Evolutionary conservation across 2,797 vertebrate genomes (phyloP).

Genomic region (Decapterus maruadsi): DNA sequence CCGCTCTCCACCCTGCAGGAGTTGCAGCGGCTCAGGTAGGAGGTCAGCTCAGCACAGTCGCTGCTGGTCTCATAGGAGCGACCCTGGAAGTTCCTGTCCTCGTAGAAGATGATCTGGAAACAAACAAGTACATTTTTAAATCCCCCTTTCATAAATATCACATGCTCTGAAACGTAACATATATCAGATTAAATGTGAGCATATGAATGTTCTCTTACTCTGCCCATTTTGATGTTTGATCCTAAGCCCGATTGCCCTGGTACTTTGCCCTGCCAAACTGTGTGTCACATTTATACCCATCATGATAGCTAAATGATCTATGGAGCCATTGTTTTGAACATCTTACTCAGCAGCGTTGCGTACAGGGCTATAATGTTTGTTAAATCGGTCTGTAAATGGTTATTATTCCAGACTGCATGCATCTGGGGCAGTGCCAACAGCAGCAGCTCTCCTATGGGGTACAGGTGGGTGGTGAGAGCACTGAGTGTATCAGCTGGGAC

Average conservation of each 20-base stretch:
- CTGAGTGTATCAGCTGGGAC: slow-evolving; percentile 31
- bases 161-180: slow-evolving; percentile 1
- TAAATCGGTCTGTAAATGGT: slow-evolving; percentile 77
- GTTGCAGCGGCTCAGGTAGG: slow-evolving; percentile 78
- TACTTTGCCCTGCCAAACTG: slow-evolving; percentile 35
- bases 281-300: slow-evolving; percentile 77
- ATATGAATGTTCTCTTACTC: slow-evolving; percentile 61
- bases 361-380: slow-evolving; percentile 74
- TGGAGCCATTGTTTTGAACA: slow-evolving; percentile 76
- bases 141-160: not conserved
- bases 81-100: slow-evolving; percentile 83
- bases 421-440: slow-evolving; percentile 73
- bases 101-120: slow-evolving; percentile 80
- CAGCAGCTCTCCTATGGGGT: slow-evolving; percentile 45
- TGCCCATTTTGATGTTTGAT: slow-evolving; percentile 72
- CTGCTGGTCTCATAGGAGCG: slow-evolving; percentile 78
- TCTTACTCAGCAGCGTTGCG: slow-evolving; percentile 79
- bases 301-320: slow-evolving; percentile 76
- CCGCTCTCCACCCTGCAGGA: slow-evolving; percentile 82
- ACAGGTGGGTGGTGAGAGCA: slow-evolving; percentile 53
- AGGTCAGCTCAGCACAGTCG: slow-evolving; percentile 79
- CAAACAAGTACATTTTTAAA: slow-evolving; percentile 16
- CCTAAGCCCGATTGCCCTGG: slow-evolving; percentile 53
- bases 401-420: slow-evolving; percentile 78
- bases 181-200: not conserved